A percentile compares a stretch with the other conserved stretches of the same genome.
Conservation (phyloP, 2,888 invertebrate species). For the Tetanocera ferruginea region DNA sequence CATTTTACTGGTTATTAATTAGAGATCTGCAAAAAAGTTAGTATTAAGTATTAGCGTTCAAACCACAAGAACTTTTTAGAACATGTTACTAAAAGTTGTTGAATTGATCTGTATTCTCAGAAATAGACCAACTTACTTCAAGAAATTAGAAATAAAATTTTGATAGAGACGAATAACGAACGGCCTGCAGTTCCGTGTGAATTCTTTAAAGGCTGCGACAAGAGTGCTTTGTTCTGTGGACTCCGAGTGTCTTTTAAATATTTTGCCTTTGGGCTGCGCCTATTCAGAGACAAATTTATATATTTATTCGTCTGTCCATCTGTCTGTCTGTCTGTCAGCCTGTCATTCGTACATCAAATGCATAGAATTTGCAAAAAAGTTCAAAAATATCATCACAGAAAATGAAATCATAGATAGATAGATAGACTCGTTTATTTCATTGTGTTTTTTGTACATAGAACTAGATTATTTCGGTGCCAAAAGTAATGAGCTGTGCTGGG, state of each 20-base stretch:
- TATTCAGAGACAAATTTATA: not conserved
- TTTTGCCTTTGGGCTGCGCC: slow-evolving; percentile 38
- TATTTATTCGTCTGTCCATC: slow-evolving; percentile 39
- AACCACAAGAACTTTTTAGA: too few species aligned
- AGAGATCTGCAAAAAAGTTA: slow-evolving; percentile 39
- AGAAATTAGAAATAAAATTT: slow-evolving; percentile 57
- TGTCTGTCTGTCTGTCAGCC: slow-evolving; percentile 15
- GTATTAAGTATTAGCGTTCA: too few species aligned
- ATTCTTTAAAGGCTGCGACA: slow-evolving; percentile 66
- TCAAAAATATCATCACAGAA: slow-evolving; percentile 33
- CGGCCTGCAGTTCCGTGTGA: slow-evolving; percentile 57
- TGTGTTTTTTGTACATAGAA: slow-evolving; percentile 17
- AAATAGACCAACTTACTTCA: slow-evolving; percentile 28
- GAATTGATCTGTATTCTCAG: not conserved
- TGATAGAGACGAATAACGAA: slow-evolving; percentile 46
- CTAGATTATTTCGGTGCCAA: slow-evolving; percentile 48
- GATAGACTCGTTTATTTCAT: slow-evolving; percentile 30
- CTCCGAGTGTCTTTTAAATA: slow-evolving; percentile 56
- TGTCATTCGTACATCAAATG: slow-evolving; percentile 45
- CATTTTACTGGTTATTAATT: slow-evolving; percentile 73
- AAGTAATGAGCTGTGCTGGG: slow-evolving; percentile 46
- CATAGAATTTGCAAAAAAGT: slow-evolving; percentile 26
- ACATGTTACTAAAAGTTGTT: not conserved
- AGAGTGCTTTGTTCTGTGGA: slow-evolving; percentile 64
- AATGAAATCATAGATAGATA: slow-evolving; percentile 38